These are phyloP conservation scores for Perdita meconis DNA, from an alignment of 2,888 invertebrate species.

Conservation along the genomic window DNA sequence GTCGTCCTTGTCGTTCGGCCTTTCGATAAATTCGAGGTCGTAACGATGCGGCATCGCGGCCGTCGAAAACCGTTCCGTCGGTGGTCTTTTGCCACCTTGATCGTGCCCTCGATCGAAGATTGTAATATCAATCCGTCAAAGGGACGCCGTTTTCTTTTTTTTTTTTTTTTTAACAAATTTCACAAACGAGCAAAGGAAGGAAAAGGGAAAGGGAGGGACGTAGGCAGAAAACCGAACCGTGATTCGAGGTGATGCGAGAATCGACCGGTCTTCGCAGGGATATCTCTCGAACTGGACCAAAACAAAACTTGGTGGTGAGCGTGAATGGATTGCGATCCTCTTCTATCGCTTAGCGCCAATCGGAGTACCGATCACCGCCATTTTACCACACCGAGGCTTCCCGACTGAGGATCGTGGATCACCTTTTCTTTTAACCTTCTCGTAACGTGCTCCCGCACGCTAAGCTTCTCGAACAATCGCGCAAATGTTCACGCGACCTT, in stretches of 20 bases:
- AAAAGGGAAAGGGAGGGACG: not conserved
- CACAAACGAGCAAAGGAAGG: conserved; percentile 7
- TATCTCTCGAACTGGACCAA: conserved; percentile 49
- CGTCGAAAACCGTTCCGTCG: conserved; percentile 42
- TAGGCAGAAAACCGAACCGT: conserved; percentile 16
- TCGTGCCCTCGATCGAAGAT: conserved; percentile 27
- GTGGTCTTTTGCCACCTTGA: conserved; percentile 56
- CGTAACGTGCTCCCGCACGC: conserved; percentile 28
- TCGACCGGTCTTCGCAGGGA: conserved; percentile 24
- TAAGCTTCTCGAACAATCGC: conserved; percentile 54
- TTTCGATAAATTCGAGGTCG: conserved; percentile 49
- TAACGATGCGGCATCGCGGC: conserved; percentile 57
- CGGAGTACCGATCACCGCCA: conserved; percentile 81
- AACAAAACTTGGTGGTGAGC: conserved; percentile 65
- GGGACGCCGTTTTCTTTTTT: conserved; percentile 31
- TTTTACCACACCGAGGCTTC: conserved; percentile 75
- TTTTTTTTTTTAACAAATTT: conserved; percentile 11
- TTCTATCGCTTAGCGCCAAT: conserved; percentile 75
- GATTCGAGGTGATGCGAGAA: conserved; percentile 33
- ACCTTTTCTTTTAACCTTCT: conserved; percentile 60
- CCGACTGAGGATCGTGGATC: conserved; percentile 56
- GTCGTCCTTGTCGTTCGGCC: conserved; percentile 57
- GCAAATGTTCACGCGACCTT: conserved; percentile 47
- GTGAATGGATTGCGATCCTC: conserved; percentile 63
- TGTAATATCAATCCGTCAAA: conserved; percentile 11